phyloP scores from a whole-genome alignment of 2,888 invertebrate genomes.

The Congeria kusceri region DNA sequence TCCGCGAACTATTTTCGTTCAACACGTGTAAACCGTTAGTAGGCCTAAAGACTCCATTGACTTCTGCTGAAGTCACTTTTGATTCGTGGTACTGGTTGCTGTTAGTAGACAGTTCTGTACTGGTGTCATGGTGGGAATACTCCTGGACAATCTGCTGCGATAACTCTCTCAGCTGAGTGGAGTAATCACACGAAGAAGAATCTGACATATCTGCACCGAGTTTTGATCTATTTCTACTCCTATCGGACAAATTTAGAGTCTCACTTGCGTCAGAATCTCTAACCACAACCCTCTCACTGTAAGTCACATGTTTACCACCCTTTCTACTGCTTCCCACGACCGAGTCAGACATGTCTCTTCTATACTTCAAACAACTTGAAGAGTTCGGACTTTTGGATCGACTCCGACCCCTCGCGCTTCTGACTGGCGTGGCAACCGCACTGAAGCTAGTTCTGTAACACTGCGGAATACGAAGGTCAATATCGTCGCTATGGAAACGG shows the following conservation, averaged over 20 bases:
- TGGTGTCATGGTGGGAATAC: constrained; percentile 61
- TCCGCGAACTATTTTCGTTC: constrained; percentile 17
- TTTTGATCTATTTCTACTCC: constrained; percentile 37
- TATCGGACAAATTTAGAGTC: constrained; percentile 66
- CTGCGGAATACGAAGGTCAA: constrained; percentile 75
- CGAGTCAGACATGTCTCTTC: constrained; percentile 73
- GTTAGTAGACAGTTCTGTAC: constrained; percentile 25
- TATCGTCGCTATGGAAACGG: constrained; percentile 57
- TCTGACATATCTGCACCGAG: constrained; percentile 49
- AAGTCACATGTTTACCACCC: constrained; percentile 76
- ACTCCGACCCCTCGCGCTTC: constrained; percentile 70
- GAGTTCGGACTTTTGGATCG: constrained; percentile 74
- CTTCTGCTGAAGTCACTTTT: constrained; percentile 43
- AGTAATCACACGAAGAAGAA: constrained; percentile 70
- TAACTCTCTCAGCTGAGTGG: constrained; percentile 73
- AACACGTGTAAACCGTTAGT: constrained; percentile 32
- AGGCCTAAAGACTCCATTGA: constrained; percentile 23
- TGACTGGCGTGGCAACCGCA: constrained; percentile 77
- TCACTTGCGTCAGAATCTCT: constrained; percentile 71
- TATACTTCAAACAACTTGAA: constrained; percentile 69
- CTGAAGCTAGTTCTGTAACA: constrained; percentile 83
- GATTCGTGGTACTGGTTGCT: constrained; percentile 38
- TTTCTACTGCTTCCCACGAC: constrained; percentile 55
- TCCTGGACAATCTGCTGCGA: constrained; percentile 77
- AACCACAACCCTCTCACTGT: constrained; percentile 77